Base-by-base conservation (phyloP, 2,888 invertebrate genomes). In the Chrysotoxum bicinctum region DNA sequence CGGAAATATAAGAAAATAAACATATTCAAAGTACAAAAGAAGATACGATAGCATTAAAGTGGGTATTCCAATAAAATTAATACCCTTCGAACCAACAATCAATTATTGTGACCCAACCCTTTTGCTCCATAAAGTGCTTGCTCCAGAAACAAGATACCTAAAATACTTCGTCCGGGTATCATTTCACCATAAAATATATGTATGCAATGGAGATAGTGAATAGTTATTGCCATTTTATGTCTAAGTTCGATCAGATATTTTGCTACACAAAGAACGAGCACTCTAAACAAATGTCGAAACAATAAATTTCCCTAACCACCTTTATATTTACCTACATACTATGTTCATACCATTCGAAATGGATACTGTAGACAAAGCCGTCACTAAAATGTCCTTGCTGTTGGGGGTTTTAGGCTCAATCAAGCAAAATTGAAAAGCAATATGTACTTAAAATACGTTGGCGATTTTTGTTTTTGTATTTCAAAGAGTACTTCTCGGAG, bases 251-350 rank as follows among this genome's bases (percentile, higher is more conserved):
- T 77, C 43, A 30, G 68, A 48, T 69, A 60, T 54, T 16, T 16
- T 2, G 58, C 16, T 32, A 12, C 68, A 37, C 45, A 19, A 19
- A 7, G 54, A 21, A 66, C 7, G 56, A 72, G 50, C 82, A 54
- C 54, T 74, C 56, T 32, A 79, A 62, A 43, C 68, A 79, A 73
- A 79, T 50, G 52, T 64, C 56, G 35, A 21, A 66, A 37, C 78
- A 40, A 79, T 84, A 84, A 78, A 84, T 84, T 78, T 66, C 73
- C 74, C 52, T 14, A 45, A 52, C 80, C 50, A 66, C 66, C 75
- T 40, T 60, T 21, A 19, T 6, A 60, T 37, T 62, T 43, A 43
- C 21, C 14, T 45, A 35, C 19, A 35, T 14, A 10, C 14, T 45
- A 35, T 14, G 35, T 19, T 9, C 32, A 10, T 10, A 73, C 37